Evolutionary conservation across 1,140 invertebrate genomes (phyloP), one percentile per base, ranked within the genome.

Genomic region (Maconellicoccus hirsutus): DNA sequence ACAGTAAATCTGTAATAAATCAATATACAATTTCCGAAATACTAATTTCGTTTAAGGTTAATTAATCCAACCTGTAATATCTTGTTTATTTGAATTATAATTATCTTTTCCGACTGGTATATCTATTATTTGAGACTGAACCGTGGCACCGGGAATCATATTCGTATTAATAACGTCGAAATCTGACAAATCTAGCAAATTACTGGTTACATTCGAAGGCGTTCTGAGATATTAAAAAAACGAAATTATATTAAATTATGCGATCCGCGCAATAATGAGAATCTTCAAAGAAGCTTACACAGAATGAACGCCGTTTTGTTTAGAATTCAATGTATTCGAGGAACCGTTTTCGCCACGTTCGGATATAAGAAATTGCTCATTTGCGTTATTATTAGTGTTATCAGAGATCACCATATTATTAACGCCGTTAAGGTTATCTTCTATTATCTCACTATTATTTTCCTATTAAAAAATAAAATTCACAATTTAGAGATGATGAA

Each of bases 111-210:
- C 21, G 3, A 66, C 61, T 66, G 61, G 22, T 66, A 66, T 25
- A 26, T 66, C 61, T 23, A 66, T 66, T 25, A 66, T 66, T 25
- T 66, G 61, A 66, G 61, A 26, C 1, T 12, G 25, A 66, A 66
- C 61, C 25, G 61, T 66, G 3, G 61, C 25, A 1, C 61, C 25
- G 4, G 61, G 21, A 23, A 66, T 66, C 61, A 66, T 66, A 26
- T 66, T 66, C 22, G 61, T 66, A 66, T 66, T 66, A 6, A 66
- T 66, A 10, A 66, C 61, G 19, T 66, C 61, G 61, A 66, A 66
- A 66, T 66, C 61, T 23, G 72, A 70, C 61, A 72, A 72, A 71
- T 72, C 72, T 8, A 72, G 59, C 25, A 72, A 26, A 71, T 71
- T 72, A 38, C 61, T 72, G 14, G 72, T 70, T 23, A 72, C 70